phyloP scores from a whole-genome alignment of 2,113 vertebrate species.

The Piprites chloris region DNA sequence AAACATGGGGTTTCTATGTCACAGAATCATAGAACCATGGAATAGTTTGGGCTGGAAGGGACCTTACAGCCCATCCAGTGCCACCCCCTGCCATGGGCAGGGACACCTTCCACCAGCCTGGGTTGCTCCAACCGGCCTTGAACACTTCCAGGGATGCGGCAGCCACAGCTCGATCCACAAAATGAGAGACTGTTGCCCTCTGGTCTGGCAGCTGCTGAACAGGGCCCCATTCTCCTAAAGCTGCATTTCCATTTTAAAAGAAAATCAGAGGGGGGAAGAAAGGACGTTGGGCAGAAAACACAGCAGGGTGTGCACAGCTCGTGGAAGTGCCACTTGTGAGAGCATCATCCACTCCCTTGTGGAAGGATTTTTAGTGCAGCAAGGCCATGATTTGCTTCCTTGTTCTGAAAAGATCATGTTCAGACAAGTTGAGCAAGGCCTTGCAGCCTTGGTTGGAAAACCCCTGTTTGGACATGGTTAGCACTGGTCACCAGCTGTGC shows the following conservation, averaged over 20 bases:
- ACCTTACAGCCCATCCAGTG: not conserved
- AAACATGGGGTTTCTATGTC: not conserved
- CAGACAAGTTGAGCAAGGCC: too few species aligned
- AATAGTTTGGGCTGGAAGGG: not conserved
- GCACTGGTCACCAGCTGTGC: too few species aligned
- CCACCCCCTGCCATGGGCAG: not conserved
- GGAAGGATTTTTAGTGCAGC: too few species aligned
- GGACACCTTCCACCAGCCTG: not conserved
- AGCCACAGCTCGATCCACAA: not conserved
- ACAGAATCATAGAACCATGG: not conserved
- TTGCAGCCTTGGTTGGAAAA: too few species aligned
- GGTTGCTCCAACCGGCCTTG: not conserved
- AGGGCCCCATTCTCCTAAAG: not conserved
- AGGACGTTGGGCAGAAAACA: not conserved
- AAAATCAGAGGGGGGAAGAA: not conserved
- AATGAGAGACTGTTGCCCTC: not conserved
- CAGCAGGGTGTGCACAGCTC: not conserved
- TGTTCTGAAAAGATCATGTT: too few species aligned
- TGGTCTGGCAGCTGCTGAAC: not conserved
- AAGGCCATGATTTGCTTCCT: too few species aligned
- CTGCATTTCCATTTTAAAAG: not conserved
- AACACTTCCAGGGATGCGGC: not conserved
- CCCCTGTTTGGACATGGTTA: too few species aligned
- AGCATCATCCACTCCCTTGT: not conserved
- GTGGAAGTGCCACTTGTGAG: not conserved